Percentiles rank a stretch among this genome's conserved stretches.
These are phyloP conservation scores for Magallana gigas DNA, from an alignment of 1,140 invertebrate genomes.

Conservation along the genomic window DNA sequence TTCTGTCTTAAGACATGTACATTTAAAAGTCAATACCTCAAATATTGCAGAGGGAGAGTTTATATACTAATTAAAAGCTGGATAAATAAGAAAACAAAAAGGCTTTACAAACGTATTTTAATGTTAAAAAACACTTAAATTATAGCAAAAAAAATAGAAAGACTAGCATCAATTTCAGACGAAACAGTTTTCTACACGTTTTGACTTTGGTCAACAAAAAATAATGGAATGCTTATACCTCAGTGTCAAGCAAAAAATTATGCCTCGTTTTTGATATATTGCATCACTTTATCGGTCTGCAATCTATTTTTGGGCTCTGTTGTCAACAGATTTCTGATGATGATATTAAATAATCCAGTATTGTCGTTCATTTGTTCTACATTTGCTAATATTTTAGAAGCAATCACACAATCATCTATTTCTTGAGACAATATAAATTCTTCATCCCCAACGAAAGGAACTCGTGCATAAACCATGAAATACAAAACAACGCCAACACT, in stretches of 20 bases:
- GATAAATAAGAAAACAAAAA: neutral
- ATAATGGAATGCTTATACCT: neutral
- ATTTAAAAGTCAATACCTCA: neutral
- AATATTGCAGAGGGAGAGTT: neutral
- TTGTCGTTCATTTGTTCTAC: neutral
- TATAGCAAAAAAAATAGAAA: neutral
- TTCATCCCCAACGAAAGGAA: slow-evolving; percentile 47
- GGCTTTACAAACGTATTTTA: neutral
- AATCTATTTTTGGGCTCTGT: neutral
- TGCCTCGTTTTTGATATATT: neutral
- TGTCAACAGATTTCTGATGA: neutral
- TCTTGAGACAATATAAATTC: slow-evolving; percentile 48
- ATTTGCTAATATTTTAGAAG: neutral
- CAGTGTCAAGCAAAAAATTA: neutral
- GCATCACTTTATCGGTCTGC: neutral
- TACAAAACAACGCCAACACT: slow-evolving; percentile 50
- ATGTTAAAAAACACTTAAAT: neutral
- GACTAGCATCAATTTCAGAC: neutral
- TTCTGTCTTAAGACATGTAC: too few species aligned
- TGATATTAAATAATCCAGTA: neutral
- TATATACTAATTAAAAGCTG: neutral
- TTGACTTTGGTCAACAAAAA: neutral
- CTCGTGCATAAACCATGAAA: slow-evolving; percentile 45
- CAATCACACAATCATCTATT: neutral
- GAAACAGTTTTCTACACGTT: neutral